A percentile compares a stretch with the other conserved stretches of the same genome.
phyloP scores from a whole-genome alignment of 2,113 vertebrate genomes.

The Rutilus rutilus region DNA sequence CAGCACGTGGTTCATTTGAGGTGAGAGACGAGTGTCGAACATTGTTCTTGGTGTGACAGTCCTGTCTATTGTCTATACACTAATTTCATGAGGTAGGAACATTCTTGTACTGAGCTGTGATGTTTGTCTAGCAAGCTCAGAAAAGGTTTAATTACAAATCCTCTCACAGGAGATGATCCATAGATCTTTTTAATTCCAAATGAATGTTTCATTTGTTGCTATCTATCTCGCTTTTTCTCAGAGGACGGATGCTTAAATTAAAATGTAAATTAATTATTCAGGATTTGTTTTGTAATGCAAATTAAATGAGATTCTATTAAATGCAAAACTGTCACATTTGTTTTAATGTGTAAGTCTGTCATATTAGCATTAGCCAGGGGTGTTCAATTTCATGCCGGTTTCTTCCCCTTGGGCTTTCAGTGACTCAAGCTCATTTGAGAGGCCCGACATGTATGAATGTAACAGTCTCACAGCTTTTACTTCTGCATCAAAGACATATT shows the following conservation, averaged over 20 bases:
- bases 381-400: not conserved
- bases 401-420: slow-evolving; percentile 21
- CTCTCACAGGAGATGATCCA: slow-evolving; percentile 46
- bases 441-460: not conserved
- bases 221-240: slow-evolving; percentile 45
- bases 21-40: not conserved
- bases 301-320: slow-evolving; percentile 56
- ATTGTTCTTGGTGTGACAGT: slow-evolving; percentile 5
- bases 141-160: slow-evolving; percentile 51
- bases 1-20: slow-evolving; percentile 11
- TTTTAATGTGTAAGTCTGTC: slow-evolving; percentile 35
- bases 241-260: slow-evolving; percentile 51
- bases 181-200: slow-evolving; percentile 47
- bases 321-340: slow-evolving; percentile 47
- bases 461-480: not conserved
- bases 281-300: slow-evolving; percentile 59
- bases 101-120: slow-evolving; percentile 38
- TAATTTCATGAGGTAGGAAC: slow-evolving; percentile 42
- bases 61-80: slow-evolving; percentile 10
- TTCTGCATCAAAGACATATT: not conserved
- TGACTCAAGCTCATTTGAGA: slow-evolving; percentile 15
- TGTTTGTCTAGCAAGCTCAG: slow-evolving; percentile 43
- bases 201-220: slow-evolving; percentile 54
- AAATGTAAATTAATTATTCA: slow-evolving; percentile 58
- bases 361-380: slow-evolving; percentile 10